phyloP scores from a whole-genome alignment of 2,113 vertebrate genomes.

The Crotalus viridis region DNA sequence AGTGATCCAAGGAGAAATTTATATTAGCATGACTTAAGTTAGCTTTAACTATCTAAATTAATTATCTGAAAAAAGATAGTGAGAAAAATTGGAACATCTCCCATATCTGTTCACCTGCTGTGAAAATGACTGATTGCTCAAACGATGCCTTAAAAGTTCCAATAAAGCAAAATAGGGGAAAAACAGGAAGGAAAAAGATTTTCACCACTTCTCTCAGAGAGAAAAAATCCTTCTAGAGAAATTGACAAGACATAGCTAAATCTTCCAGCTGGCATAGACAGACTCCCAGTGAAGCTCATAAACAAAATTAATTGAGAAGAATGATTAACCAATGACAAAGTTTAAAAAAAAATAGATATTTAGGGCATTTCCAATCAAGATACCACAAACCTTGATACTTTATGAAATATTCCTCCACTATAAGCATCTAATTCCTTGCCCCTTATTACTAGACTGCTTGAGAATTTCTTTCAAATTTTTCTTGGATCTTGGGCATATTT shows the following conservation, averaged over 20 bases:
- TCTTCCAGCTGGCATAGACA: slow-evolving; percentile 24
- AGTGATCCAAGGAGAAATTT: slow-evolving; percentile 10
- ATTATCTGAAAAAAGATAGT: slow-evolving; percentile 34
- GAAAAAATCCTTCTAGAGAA: slow-evolving; percentile 7
- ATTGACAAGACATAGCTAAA: slow-evolving; percentile 33
- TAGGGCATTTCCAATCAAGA: background rate
- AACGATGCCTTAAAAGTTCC: background rate
- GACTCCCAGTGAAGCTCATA: background rate
- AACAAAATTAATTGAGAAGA: slow-evolving; percentile 34
- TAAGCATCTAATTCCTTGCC: background rate
- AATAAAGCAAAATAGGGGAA: background rate
- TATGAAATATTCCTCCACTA: background rate
- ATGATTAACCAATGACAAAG: slow-evolving; percentile 22
- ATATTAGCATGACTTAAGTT: slow-evolving; percentile 19
- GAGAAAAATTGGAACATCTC: slow-evolving; percentile 20
- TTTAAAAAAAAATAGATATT: background rate
- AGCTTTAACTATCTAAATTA: slow-evolving; percentile 33
- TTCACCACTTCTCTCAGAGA: slow-evolving; percentile 8
- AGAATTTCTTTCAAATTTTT: background rate
- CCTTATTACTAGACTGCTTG: background rate
- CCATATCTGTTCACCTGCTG: background rate
- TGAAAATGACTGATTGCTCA: slow-evolving; percentile 27
- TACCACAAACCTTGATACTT: background rate
- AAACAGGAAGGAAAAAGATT: background rate
- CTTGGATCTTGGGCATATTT: background rate